Conservation (phyloP, 2,797 vertebrate genomes). For the Ambastaia sidthimunki region DNA sequence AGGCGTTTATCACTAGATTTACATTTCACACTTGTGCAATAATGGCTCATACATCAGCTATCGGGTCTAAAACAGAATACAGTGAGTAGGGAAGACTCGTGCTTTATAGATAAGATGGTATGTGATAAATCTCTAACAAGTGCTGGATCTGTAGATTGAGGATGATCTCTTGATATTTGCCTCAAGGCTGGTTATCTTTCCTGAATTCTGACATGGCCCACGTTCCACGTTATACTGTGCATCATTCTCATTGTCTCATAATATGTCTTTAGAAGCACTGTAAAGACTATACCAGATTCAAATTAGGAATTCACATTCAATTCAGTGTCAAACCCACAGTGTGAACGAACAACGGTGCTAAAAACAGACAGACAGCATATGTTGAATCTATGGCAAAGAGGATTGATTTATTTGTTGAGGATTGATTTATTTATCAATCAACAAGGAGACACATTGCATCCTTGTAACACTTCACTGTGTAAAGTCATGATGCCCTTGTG, state of each 20-base stretch:
- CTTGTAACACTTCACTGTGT: slow-evolving; percentile 58
- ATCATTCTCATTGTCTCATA: neutral
- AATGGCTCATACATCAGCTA: slow-evolving; percentile 47
- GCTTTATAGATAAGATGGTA: slow-evolving; percentile 22
- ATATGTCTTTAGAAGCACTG: neutral
- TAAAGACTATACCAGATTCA: neutral
- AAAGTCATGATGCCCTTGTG: slow-evolving; percentile 67
- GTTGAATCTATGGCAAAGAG: slow-evolving; percentile 23
- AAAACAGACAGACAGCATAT: slow-evolving; percentile 18
- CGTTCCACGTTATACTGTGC: neutral
- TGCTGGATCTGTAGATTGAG: slow-evolving; percentile 1
- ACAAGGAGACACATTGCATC: slow-evolving; percentile 38
- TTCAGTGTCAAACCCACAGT: neutral
- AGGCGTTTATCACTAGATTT: slow-evolving; percentile 52
- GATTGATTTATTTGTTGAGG: neutral
- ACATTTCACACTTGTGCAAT: slow-evolving; percentile 38
- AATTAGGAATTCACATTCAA: neutral
- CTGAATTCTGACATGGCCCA: neutral
- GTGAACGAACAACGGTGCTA: neutral
- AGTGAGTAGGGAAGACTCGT: slow-evolving; percentile 26
- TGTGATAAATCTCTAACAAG: slow-evolving; percentile 50
- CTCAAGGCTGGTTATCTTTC: slow-evolving; percentile 3
- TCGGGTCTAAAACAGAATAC: slow-evolving; percentile 42
- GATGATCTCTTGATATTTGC: neutral
- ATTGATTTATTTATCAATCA: slow-evolving; percentile 51